phyloP scores from a whole-genome alignment of 2,888 invertebrate species.

The Vesta saturnalis region DNA sequence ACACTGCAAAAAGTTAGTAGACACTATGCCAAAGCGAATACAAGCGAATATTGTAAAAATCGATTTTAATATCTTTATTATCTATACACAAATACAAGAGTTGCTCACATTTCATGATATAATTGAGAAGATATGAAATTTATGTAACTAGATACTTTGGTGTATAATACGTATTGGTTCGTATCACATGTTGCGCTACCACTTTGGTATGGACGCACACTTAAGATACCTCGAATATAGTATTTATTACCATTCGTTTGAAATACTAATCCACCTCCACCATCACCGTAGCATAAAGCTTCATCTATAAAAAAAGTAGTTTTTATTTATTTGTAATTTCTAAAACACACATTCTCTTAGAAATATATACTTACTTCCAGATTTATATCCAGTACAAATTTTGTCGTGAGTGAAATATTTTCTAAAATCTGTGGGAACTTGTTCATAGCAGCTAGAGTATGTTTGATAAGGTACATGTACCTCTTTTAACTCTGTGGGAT shows the following conservation, averaged over 20 bases:
- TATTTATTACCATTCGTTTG: conserved; percentile 51
- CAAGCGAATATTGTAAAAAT: too few species aligned
- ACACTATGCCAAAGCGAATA: too few species aligned
- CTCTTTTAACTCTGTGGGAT: conserved; percentile 47
- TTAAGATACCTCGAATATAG: conserved; percentile 63
- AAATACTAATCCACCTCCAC: conserved; percentile 62
- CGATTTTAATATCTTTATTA: too few species aligned
- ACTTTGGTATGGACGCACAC: conserved; percentile 48
- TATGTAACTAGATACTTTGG: conserved; percentile 54
- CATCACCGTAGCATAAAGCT: conserved; percentile 62
- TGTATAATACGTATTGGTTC: conserved; percentile 57
- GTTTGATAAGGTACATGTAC: conserved; percentile 40
- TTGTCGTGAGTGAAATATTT: conserved; percentile 51
- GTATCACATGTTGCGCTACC: conserved; percentile 50
- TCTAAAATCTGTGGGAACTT: conserved; percentile 32
- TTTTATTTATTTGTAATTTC: not conserved
- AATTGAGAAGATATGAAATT: conserved; percentile 20
- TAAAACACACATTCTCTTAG: too few species aligned
- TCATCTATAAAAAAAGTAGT: conserved; percentile 50
- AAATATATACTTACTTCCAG: conserved; percentile 4
- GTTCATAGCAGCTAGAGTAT: conserved; percentile 40
- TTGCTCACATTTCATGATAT: too few species aligned
- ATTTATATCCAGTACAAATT: conserved; percentile 52
- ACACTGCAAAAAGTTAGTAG: too few species aligned
- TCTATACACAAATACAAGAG: too few species aligned